Conservation (phyloP, 37 sponge, comb jelly and placozoan genomes). For the Beroe forskalii region DNA sequence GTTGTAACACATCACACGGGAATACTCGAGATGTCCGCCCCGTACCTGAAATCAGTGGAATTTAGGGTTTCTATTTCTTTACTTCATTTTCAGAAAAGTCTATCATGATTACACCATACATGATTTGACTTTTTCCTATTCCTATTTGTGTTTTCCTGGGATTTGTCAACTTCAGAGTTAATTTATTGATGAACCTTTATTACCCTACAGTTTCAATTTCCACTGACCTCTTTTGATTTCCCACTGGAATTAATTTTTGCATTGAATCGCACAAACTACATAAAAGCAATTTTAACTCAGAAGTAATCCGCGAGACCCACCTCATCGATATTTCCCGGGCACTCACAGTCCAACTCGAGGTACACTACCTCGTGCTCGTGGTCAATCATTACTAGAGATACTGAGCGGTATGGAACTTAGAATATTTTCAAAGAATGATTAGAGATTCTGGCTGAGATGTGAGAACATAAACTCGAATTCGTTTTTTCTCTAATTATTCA, state of each 20-base stretch:
- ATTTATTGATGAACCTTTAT: no score
- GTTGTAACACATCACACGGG: constrained; percentile 61
- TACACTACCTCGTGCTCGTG: not conserved
- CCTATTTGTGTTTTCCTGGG: not conserved
- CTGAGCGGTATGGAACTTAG: not conserved
- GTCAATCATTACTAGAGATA: constrained; percentile 1
- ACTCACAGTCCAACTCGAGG: constrained; percentile 27
- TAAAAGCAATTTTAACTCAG: no score
- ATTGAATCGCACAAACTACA: no score
- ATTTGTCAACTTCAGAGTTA: no score
- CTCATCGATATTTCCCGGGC: not conserved
- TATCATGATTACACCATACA: not conserved
- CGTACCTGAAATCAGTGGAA: not conserved
- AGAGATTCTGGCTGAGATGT: no score
- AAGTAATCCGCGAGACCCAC: no score
- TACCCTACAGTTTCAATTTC: no score
- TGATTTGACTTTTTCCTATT: not conserved
- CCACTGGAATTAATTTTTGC: no score
- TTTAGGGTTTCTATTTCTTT: not conserved
- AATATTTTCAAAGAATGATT: not conserved
- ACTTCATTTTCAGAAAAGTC: not conserved
- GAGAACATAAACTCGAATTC: no score
- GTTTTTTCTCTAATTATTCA: no score
- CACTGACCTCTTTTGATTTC: no score
- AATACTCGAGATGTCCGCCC: not conserved